phyloP scores from a whole-genome alignment of 2,888 invertebrate species.

The Exephanes ischioxanthus region DNA sequence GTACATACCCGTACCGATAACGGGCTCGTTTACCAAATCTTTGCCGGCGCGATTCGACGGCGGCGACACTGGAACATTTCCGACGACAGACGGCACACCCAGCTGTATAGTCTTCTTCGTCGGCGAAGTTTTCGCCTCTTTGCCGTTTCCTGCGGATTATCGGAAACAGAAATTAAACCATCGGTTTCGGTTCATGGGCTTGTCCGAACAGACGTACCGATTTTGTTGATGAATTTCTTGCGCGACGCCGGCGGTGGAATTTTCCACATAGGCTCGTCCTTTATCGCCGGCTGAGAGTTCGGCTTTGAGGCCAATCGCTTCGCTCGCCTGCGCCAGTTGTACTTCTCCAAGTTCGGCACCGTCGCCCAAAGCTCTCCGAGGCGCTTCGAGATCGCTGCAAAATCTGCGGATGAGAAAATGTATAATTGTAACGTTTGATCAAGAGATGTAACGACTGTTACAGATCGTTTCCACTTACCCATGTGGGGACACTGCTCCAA shows the following conservation, averaged over 20 bases:
- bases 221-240: constrained; percentile 85
- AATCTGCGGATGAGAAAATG: constrained; percentile 86
- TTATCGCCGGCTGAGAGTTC: constrained; percentile 76
- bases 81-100: constrained; percentile 81
- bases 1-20: constrained; percentile 85
- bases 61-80: constrained; percentile 78
- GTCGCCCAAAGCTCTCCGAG: constrained; percentile 96
- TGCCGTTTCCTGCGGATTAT: constrained; percentile 77
- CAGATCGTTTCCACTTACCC: constrained; percentile 85
- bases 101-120: constrained; percentile 83
- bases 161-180: not conserved
- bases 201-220: constrained; percentile 75
- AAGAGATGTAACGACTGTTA: not conserved
- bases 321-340: constrained; percentile 93
- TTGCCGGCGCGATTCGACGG: constrained; percentile 81
- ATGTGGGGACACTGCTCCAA: constrained; percentile 90
- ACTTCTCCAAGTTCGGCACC: constrained; percentile 89
- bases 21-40: constrained; percentile 82
- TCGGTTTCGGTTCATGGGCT: constrained; percentile 26
- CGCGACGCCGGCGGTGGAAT: constrained; percentile 80
- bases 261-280: constrained; percentile 82
- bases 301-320: constrained; percentile 88
- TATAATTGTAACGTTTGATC: not conserved
- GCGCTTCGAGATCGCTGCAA: constrained; percentile 93
- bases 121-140: constrained; percentile 77